Evolutionary conservation across 2,888 invertebrate genomes (phyloP), one percentile per base, ranked within the genome.

Genomic region (Panopea generosa): DNA sequence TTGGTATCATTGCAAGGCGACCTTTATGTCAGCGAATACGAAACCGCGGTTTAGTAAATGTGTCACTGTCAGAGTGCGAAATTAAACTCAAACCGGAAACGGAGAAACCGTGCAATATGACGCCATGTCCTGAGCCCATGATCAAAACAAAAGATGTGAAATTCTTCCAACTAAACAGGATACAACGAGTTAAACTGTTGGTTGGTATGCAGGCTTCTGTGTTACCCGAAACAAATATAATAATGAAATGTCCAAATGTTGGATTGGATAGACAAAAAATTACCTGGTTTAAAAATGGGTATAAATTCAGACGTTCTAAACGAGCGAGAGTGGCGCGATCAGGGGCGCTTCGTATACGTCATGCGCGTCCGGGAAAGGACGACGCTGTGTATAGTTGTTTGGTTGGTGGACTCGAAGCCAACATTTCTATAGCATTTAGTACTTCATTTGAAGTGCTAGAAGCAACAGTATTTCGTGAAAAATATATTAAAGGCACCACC

Each of bases 1-100:
- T 95, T 90, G 98, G 98, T 0, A 94, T 96, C 38, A 96, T 96
- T 93, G 95, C 95, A 26, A 95, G 98, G 20, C 95, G 95, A 40
- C 96, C 97, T 60, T 96, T 96, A 89, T 98, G 98, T 68, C 92
- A 94, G 59, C 83, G 86, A 33, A 70, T 77, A 16, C 66, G 82
- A 7, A 81, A 84, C 33, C 86, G 85, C 0, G 72, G 63, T n/a
- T 47, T 76, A 3, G 76, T 84, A 0, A 85, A 84, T 57, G 86
- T 88, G 2, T 83, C 83, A 33, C 70, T 72, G 24, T 62, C 79
- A 43, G 75, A 84, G 45, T 90, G 89, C 65, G 80, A 84, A 40
- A 74, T 81, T 27, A 78, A 71, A n/a, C 71, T 80, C 1, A 78
- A 82, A 57, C 88, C 88, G 0, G 66, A 77, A 11, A 73, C 82